A percentile compares a stretch with the other conserved stretches of the same genome.
phyloP scores from a whole-genome alignment of 2,797 vertebrate species.

The Bradypus variegatus region DNA sequence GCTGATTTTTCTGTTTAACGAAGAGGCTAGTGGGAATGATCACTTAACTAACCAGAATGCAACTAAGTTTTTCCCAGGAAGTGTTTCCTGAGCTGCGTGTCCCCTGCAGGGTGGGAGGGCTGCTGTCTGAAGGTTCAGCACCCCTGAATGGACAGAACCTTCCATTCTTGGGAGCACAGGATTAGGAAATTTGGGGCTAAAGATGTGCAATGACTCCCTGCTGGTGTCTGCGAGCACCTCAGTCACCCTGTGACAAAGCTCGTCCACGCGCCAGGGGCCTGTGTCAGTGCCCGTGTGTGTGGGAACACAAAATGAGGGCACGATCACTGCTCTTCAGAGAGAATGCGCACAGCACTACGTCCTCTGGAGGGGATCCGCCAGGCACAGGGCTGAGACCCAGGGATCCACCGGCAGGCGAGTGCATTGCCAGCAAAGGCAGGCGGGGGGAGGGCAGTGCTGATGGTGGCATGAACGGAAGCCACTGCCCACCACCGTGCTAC shows the following conservation, averaged over 20 bases:
- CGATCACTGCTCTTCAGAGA: background rate
- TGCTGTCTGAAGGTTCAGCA: background rate
- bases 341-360: too few species aligned
- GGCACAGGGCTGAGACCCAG: too few species aligned
- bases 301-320: too few species aligned
- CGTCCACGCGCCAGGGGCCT: accelerated
- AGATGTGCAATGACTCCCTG: accelerated
- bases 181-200: accelerated
- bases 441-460: background rate
- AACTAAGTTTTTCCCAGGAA: background rate
- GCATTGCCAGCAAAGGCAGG: too few species aligned
- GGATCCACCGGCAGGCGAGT: too few species aligned
- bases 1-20: background rate
- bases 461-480: background rate
- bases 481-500: background rate
- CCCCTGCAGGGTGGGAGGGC: accelerated
- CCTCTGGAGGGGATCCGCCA: too few species aligned
- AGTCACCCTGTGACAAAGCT: too few species aligned
- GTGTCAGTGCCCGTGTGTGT: too few species aligned
- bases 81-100: accelerated
- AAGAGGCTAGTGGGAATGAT: accelerated
- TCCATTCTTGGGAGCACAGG: accelerated
- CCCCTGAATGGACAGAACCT: accelerated
- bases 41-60: background rate
- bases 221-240: background rate